Conservation (phyloP, 2,113 vertebrate species). For the Melanerpes aurifrons region DNA sequence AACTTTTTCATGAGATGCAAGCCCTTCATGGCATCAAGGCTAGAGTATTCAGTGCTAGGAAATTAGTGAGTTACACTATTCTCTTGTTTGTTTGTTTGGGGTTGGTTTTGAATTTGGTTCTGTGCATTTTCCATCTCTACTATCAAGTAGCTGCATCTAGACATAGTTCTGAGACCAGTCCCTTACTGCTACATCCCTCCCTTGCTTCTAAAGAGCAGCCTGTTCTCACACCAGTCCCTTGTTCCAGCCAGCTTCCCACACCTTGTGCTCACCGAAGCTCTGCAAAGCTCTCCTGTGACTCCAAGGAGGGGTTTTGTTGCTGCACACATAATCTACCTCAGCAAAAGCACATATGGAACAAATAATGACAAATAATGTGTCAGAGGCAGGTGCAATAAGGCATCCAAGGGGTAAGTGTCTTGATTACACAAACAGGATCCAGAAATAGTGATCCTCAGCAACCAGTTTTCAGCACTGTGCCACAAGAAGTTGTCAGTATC, state of each 20-base stretch:
- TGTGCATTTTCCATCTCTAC: background rate
- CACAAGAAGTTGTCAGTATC: background rate
- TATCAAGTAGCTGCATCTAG: background rate
- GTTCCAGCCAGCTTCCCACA: fast-evolving
- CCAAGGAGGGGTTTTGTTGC: background rate
- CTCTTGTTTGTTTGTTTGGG: too few relatives aligned
- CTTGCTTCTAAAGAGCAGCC: background rate
- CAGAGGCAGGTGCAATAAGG: background rate
- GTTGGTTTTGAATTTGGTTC: background rate
- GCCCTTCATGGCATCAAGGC: background rate
- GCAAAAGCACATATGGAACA: background rate
- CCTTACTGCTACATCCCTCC: background rate
- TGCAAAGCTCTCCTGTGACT: background rate
- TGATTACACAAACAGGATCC: background rate
- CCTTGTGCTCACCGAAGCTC: background rate
- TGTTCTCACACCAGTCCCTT: background rate
- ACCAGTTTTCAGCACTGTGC: background rate
- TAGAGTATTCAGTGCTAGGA: background rate
- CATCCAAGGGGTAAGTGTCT: background rate
- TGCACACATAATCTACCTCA: background rate
- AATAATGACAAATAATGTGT: background rate
- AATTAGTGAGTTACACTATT: background rate
- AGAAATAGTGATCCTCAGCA: background rate
- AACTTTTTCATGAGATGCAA: background rate
- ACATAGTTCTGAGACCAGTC: background rate